A percentile compares a stretch with the other conserved stretches of the same genome.
phyloP scores from a whole-genome alignment of 2,797 vertebrate genomes.

The Trachops cirrhosus region DNA sequence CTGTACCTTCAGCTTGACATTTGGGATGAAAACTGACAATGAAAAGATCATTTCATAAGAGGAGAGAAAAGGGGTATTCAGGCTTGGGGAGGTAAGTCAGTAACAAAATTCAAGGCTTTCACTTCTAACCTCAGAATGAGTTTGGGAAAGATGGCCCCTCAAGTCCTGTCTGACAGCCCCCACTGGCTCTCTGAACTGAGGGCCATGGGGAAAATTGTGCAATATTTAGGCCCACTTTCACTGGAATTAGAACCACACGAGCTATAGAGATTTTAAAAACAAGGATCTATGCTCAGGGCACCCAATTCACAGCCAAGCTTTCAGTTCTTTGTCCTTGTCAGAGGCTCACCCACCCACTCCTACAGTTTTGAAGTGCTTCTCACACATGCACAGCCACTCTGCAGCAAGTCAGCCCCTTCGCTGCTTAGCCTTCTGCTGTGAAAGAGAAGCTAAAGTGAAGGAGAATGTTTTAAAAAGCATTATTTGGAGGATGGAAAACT shows the following conservation, averaged over 20 bases:
- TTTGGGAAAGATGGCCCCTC: not conserved
- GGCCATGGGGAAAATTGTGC: not conserved
- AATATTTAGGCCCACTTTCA: not conserved
- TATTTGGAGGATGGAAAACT: not conserved
- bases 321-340: not conserved
- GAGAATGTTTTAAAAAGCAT: not conserved
- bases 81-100: not conserved
- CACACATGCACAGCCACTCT: not conserved
- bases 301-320: not conserved
- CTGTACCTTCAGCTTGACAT: not conserved
- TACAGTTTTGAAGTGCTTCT: not conserved
- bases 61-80: not conserved
- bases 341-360: not conserved
- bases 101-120: not conserved
- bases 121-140: not conserved
- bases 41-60: not conserved
- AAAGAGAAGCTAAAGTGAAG: conserved; percentile 8
- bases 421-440: not conserved
- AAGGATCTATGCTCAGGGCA: not conserved
- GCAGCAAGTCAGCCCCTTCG: not conserved
- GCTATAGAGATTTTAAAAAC: not conserved
- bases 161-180: not conserved
- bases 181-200: not conserved
- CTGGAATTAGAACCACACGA: not conserved
- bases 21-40: not conserved